Evolutionary conservation across 2,113 vertebrate genomes (phyloP).

Genomic region (Cnemophilus loriae): DNA sequence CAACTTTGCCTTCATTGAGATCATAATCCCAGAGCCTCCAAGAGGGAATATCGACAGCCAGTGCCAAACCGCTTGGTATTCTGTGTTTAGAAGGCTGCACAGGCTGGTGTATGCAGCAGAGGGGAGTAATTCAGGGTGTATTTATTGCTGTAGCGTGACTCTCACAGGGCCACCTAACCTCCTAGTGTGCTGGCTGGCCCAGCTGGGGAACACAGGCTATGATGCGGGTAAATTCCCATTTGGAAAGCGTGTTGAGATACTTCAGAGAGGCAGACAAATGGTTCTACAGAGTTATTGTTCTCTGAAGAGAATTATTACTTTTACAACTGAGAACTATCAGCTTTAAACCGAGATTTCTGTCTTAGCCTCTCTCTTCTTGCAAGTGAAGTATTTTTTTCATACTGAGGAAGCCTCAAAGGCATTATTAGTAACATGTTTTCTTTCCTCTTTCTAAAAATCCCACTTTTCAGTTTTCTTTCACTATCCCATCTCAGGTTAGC

Average conservation of each 20-base stretch:
- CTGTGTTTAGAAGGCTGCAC: background rate
- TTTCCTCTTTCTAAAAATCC: constrained; percentile 36
- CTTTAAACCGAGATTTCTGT: constrained; percentile 22
- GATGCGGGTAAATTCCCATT: background rate
- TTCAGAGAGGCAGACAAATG: background rate
- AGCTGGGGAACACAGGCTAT: background rate
- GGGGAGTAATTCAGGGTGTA: constrained; percentile 1
- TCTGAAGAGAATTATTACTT: constrained; percentile 26
- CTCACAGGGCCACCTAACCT: background rate
- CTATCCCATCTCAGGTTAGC: constrained; percentile 43
- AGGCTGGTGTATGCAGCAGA: background rate
- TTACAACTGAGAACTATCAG: background rate
- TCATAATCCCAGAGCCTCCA: constrained; percentile 16
- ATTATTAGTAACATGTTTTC: constrained; percentile 28
- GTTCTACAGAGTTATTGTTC: background rate
- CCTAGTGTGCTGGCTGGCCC: background rate
- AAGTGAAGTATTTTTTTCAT: background rate
- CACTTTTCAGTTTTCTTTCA: constrained; percentile 33
- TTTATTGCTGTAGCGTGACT: constrained; percentile 27
- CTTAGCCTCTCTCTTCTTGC: background rate
- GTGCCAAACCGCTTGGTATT: constrained; percentile 44
- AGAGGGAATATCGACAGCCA: constrained; percentile 1
- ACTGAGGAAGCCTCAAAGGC: constrained; percentile 35
- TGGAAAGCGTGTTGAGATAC: background rate
- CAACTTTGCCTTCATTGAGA: constrained; percentile 41